Evolutionary conservation across 2,888 invertebrate genomes (phyloP).

Genomic region (Meghimatium bilineatum): DNA sequence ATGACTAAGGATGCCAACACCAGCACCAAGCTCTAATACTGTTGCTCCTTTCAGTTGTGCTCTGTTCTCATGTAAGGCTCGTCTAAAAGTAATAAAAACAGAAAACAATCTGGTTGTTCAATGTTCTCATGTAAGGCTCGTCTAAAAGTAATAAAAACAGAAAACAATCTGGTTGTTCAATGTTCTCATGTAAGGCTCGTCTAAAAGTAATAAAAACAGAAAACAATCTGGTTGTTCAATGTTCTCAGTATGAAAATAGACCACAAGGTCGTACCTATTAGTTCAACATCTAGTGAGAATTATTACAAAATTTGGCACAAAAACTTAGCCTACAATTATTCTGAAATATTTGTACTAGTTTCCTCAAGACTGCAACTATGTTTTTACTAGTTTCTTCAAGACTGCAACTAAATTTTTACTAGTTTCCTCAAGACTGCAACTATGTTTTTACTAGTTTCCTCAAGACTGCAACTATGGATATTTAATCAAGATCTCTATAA

Average conservation of each 20-base stretch:
- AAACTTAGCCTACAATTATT: no score
- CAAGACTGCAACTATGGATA: no score
- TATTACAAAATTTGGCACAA: no score
- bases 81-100: background rate
- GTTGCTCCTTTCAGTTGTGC: conserved; percentile 71
- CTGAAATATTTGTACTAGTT: no score
- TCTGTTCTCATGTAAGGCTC: conserved; percentile 60
- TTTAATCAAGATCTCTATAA: no score
- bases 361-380: no score
- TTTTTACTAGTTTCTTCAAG: no score
- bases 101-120: conserved; percentile 56
- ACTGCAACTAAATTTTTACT: no score
- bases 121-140: conserved; percentile 60
- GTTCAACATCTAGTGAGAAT: no score
- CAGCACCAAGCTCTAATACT: conserved; percentile 67
- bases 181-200: conserved; percentile 60
- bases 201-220: background rate
- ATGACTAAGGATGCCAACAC: conserved; percentile 65
- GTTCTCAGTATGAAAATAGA: conserved; percentile 56
- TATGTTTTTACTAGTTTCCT: no score
- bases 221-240: conserved; percentile 56
- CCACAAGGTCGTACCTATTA: no score
- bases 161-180: conserved; percentile 56
- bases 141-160: background rate
- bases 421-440: no score